Evolutionary conservation across 2,888 invertebrate species (phyloP), one percentile per base, ranked within the genome.

Genomic region (Copidosoma aretas): DNA sequence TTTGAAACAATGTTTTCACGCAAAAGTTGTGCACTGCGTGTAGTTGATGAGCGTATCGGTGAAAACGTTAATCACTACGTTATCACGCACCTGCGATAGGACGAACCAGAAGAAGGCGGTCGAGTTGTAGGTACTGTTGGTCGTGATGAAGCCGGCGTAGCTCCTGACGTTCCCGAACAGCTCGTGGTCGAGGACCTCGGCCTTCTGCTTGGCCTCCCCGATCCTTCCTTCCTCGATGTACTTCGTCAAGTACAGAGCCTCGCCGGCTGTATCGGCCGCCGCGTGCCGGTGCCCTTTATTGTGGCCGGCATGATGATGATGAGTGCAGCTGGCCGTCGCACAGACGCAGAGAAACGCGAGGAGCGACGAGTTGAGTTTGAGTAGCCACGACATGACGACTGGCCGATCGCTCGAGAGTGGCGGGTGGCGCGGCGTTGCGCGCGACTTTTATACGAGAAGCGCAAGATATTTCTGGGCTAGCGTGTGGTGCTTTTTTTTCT

Each of bases 61-160:
- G 14, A 41, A 41, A 41, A 14, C 41, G 14, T 10, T 10, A 41
- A 10, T 14, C 41, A 41, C 41, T 8, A 41, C 10, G 41, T 41
- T 8, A 41, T 41, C 15, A 12, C 17, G 21, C 22, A 71, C 82
- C 79, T 89, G 87, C 0, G 94, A 89, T 0, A 94, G 94, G 80
- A 95, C 94, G 80, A 92, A 95, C 95, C 95, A 96, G 83, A 96
- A 94, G 84, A 95, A 96, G 84, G 93, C 87, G 79, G 95, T 94
- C 0, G 94, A 93, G 75, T 91, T 88, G 77, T 86, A 90, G 0
- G 86, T 83, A 75, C 91, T 88, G 80, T 95, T 90, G 0, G 95
- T 95, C 0, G 95, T 96, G 67, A 96, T 86, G 80, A 90, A 95
- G 15, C 93, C 93, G 21, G 93, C 87, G 79, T 91, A 92, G 77